Conservation (phyloP, 2,113 vertebrate species). For the Crotalus helleri region DNA sequence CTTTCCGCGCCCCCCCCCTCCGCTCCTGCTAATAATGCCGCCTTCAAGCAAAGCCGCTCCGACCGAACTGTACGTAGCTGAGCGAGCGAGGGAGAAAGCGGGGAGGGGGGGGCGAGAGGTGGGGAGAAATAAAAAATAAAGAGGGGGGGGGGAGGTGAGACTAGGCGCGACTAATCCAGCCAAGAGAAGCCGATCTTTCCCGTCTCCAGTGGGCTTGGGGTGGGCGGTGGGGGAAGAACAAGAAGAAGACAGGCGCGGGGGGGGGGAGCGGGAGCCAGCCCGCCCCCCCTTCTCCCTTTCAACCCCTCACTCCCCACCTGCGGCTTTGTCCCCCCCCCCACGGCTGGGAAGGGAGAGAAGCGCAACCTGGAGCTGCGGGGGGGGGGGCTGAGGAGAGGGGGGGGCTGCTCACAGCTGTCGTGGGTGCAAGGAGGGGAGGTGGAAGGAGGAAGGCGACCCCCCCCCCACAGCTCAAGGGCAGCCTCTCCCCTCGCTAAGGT, state of each 20-base stretch:
- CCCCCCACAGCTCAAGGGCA: not conserved
- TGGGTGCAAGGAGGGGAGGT: not conserved
- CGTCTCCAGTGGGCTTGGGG: not conserved
- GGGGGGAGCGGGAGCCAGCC: not conserved
- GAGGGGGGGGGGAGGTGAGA: not conserved
- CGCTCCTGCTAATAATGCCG: not conserved
- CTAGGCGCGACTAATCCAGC: conserved; percentile 64
- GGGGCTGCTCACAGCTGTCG: not conserved
- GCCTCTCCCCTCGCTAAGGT: not conserved
- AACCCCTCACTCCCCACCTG: too few relatives aligned
- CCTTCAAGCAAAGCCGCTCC: conserved; percentile 5
- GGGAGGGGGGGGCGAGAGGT: not conserved
- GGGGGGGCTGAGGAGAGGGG: not conserved
- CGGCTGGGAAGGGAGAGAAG: not conserved
- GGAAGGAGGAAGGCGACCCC: not conserved
- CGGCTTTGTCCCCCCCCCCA: not conserved
- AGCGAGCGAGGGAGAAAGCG: not conserved
- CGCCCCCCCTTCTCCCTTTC: rapidly evolving
- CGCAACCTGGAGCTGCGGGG: not conserved
- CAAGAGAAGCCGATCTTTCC: conserved; percentile 49
- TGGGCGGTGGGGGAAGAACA: not conserved
- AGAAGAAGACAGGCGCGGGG: not conserved
- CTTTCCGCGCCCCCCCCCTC: not conserved
- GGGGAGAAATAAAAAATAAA: not conserved
- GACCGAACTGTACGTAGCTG: not conserved